A percentile compares a stretch with the other conserved stretches of the same genome.
phyloP scores from a whole-genome alignment of 2,797 vertebrate species.

The Threskiornis aethiopicus region DNA sequence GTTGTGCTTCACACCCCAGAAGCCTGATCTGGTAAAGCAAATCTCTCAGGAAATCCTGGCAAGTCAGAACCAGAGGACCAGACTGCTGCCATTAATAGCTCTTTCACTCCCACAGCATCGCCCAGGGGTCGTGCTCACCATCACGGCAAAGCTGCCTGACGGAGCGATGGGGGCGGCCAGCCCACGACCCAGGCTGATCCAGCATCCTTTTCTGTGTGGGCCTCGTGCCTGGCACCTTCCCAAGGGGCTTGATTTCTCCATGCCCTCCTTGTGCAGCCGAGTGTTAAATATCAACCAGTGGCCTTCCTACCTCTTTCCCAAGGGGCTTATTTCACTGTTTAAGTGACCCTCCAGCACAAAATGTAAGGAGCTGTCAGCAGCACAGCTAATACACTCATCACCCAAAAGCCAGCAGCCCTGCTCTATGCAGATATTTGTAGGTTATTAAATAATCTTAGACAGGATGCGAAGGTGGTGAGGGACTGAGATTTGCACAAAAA shows the following conservation, averaged over 20 bases:
- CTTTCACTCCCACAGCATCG: background rate
- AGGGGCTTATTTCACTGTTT: constrained; percentile 31
- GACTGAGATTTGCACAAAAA: background rate
- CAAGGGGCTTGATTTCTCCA: background rate
- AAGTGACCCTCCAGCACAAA: background rate
- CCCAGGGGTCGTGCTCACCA: background rate
- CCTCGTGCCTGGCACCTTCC: background rate
- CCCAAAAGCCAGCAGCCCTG: background rate
- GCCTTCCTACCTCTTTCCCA: background rate
- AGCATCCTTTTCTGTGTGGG: background rate
- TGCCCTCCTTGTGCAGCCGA: constrained; percentile 25
- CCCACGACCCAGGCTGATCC: background rate
- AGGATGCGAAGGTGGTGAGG: background rate
- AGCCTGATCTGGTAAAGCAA: background rate
- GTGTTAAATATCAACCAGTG: background rate
- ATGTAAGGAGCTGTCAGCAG: constrained; percentile 21
- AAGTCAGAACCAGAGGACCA: background rate
- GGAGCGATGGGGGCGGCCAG: fast-evolving
- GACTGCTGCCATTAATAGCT: background rate
- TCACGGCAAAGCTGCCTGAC: background rate
- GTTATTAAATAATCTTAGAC: background rate
- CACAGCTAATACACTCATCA: constrained; percentile 5
- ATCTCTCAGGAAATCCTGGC: background rate
- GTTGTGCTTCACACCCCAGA: background rate
- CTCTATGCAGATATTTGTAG: background rate